Evolutionary conservation across 2,113 vertebrate genomes (phyloP).

Genomic region (Eolophus roseicapilla): DNA sequence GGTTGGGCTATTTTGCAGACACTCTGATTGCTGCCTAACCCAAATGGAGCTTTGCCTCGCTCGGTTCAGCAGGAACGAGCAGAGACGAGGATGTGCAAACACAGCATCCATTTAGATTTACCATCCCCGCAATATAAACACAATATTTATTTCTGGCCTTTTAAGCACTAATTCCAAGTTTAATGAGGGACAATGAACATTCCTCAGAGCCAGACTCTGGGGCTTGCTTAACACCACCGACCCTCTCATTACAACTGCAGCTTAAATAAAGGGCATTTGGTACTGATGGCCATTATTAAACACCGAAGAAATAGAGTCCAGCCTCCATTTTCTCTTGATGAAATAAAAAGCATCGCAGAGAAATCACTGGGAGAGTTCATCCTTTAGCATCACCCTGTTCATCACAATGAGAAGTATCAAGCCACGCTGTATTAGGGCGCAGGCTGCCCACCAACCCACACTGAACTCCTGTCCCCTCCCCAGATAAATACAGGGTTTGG

Average conservation of each 20-base stretch:
- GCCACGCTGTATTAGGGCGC: conserved; percentile 14
- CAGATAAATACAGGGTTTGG: conserved; percentile 53
- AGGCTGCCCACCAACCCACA: conserved; percentile 29
- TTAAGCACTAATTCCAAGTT: conserved; percentile 77
- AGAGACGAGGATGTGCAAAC: conserved; percentile 41
- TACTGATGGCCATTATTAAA: conserved; percentile 66
- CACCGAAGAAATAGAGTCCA: conserved; percentile 30
- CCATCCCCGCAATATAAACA: conserved; percentile 70
- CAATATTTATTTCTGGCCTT: conserved; percentile 77
- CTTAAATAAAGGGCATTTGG: conserved; percentile 68
- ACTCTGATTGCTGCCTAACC: conserved; percentile 36
- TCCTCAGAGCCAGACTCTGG: conserved; percentile 64
- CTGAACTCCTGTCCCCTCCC: conserved; percentile 44
- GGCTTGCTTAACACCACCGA: conserved; percentile 70
- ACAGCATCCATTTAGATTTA: conserved; percentile 64
- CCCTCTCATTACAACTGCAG: conserved; percentile 68
- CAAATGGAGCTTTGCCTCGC: conserved; percentile 19
- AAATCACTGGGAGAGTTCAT: conserved; percentile 31
- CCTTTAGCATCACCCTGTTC: conserved; percentile 23
- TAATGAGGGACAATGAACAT: conserved; percentile 74
- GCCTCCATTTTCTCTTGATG: conserved; percentile 66
- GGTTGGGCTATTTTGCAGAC: conserved; percentile 44
- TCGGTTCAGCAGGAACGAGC: conserved; percentile 1
- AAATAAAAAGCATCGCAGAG: conserved; percentile 55
- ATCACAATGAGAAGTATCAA: conserved; percentile 54